Evolutionary conservation across 2,113 vertebrate species (phyloP), one percentile per base, ranked within the genome.

Genomic region (Tetrax tetrax): DNA sequence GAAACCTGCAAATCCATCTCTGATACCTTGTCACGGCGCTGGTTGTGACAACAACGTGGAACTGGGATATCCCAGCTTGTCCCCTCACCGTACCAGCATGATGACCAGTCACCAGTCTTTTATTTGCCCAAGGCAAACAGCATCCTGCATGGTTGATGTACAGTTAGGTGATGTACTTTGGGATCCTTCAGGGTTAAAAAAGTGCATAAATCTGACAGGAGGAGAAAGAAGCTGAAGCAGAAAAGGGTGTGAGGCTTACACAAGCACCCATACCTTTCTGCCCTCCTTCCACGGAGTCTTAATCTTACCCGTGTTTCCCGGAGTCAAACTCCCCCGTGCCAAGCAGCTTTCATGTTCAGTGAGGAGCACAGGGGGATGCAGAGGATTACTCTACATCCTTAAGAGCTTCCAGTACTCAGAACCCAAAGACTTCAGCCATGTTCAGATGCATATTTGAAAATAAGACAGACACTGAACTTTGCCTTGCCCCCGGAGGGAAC

Each of bases 391-490:
- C 61, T 14, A 18, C 2, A 1, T 72, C 76, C 51, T 91, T 71
- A 75, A 3, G 31, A 92, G 76, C 56, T 87, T 92, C 71, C 88
- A 94, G 51, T 50, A 69, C 38, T 65, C 91, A 68, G 72, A 95
- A 83, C 48, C 72, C 31, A 4, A 78, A 61, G 83, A 82, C 54
- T 95, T 74, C 71, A 95, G 87, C 79, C 57, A 45, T 48, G 74
- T 91, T 90, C 80, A 91, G 79, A 94, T 63, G 89, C 84, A 90
- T 93, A 93, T 87, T 94, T 95, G 89, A 97, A 90, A 96, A 54
- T 80, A 91, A 94, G 92, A 90, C 57, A 96, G 94, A 68, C 72
- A 79, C 31, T 91, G 94, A 96, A 95, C 87, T 94, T 88, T 84
- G 83, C 7, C 87, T 97, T 60, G 51, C 29, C 59, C 80, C 95